These are phyloP conservation scores for Electrona antarctica DNA, from an alignment of 2,113 vertebrate species.

Conservation along the genomic window DNA sequence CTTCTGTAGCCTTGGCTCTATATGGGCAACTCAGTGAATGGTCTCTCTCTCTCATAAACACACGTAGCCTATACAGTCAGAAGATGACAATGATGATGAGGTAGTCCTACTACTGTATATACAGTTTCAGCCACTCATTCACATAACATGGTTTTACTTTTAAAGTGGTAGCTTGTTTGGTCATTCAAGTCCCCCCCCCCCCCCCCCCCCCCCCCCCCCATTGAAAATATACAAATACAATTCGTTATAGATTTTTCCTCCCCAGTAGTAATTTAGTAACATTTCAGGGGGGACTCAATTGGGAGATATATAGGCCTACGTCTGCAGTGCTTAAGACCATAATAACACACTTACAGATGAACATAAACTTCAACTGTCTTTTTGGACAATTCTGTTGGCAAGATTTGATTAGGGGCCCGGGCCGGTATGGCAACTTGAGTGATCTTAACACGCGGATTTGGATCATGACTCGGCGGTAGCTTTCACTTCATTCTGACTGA, in stretches of 20 bases:
- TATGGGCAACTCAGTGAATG: not conserved
- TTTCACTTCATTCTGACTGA: conserved; percentile 50
- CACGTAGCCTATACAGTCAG: not conserved
- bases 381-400: not conserved
- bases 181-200: not conserved
- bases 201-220: too few species aligned
- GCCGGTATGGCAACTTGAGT: conserved; percentile 19
- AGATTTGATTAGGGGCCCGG: not conserved
- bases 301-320: too few species aligned
- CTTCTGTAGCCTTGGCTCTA: conserved; percentile 1
- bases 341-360: not conserved
- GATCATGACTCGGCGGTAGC: conserved; percentile 11
- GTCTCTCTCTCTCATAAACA: too few species aligned
- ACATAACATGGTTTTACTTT: not conserved
- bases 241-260: not conserved
- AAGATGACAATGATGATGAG: not conserved
- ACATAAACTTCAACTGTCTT: conserved; percentile 13
- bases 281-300: too few species aligned
- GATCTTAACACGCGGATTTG: conserved; percentile 53
- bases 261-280: too few species aligned
- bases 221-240: not conserved
- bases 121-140: not conserved
- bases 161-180: not conserved
- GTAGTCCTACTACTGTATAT: too few species aligned
- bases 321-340: not conserved